phyloP scores from a whole-genome alignment of 2,888 invertebrate species.

The Cyclophora punctaria region DNA sequence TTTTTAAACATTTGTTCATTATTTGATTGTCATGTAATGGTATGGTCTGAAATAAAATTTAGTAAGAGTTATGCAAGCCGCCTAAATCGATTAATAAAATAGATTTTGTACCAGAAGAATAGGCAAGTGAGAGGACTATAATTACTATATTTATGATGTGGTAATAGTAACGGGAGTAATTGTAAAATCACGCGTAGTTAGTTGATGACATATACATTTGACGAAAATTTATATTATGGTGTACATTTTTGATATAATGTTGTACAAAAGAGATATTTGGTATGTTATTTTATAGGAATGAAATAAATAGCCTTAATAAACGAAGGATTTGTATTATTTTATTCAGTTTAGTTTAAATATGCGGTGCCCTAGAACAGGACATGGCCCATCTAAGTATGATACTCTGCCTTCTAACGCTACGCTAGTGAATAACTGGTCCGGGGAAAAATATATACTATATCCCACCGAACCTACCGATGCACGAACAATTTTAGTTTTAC shows the following conservation, averaged over 20 bases:
- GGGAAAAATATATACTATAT: no score
- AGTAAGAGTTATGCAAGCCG: neutral
- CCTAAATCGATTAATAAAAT: constrained; percentile 16
- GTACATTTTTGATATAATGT: constrained; percentile 77
- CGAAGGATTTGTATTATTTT: constrained; percentile 33
- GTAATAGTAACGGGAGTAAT: constrained; percentile 47
- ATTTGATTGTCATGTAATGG: no score
- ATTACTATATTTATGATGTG: constrained; percentile 49
- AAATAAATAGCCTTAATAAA: constrained; percentile 76
- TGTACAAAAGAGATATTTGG: constrained; percentile 77
- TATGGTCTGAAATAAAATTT: neutral
- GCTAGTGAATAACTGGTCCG: no score
- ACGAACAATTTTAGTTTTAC: no score
- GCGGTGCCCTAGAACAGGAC: neutral
- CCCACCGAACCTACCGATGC: no score
- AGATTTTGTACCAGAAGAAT: constrained; percentile 42
- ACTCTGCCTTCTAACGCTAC: no score
- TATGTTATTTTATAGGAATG: constrained; percentile 77
- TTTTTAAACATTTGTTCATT: no score
- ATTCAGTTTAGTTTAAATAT: constrained; percentile 1
- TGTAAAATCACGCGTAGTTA: constrained; percentile 56
- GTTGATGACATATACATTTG: constrained; percentile 68
- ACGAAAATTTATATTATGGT: constrained; percentile 74
- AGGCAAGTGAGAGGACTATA: constrained; percentile 63
- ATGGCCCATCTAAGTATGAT: no score